Percentiles rank a stretch among this genome's conserved stretches.
These are phyloP conservation scores for Solenodon paradoxus DNA, from an alignment of 2,113 vertebrate genomes.

Conservation along the genomic window DNA sequence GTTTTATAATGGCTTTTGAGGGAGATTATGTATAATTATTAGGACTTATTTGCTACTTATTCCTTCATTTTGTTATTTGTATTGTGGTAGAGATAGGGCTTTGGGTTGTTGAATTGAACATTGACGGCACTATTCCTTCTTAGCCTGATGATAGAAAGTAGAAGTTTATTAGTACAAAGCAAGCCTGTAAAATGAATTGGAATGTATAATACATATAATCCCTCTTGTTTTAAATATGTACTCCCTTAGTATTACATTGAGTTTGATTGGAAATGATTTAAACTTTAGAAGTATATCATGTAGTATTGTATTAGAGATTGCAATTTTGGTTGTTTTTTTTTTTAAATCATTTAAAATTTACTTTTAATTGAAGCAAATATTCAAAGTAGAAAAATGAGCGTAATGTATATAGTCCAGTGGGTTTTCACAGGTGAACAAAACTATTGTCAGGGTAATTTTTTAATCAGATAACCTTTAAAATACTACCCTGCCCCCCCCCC, in stretches of 20 bases:
- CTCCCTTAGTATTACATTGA: background rate
- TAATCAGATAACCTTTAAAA: background rate
- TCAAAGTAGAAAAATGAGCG: background rate
- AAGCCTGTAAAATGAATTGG: background rate
- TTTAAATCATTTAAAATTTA: background rate
- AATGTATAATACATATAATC: background rate
- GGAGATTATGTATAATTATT: background rate
- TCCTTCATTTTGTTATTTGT: background rate
- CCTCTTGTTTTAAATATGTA: background rate
- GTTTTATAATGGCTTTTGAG: background rate
- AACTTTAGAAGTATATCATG: background rate
- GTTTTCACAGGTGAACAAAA: background rate
- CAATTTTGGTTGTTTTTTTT: background rate
- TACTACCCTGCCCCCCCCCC: background rate
- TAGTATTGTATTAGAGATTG: background rate
- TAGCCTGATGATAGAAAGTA: background rate
- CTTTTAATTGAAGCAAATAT: background rate
- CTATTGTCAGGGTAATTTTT: background rate
- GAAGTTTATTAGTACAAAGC: background rate
- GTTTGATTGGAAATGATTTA: slow-evolving; percentile 8
- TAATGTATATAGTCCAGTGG: background rate
- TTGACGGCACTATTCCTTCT: background rate
- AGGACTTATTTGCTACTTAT: background rate
- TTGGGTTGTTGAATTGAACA: background rate
- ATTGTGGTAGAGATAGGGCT: background rate